Evolutionary conservation across 1,140 invertebrate species (phyloP), one percentile per base, ranked within the genome.

Genomic region (Gerris buenoi): DNA sequence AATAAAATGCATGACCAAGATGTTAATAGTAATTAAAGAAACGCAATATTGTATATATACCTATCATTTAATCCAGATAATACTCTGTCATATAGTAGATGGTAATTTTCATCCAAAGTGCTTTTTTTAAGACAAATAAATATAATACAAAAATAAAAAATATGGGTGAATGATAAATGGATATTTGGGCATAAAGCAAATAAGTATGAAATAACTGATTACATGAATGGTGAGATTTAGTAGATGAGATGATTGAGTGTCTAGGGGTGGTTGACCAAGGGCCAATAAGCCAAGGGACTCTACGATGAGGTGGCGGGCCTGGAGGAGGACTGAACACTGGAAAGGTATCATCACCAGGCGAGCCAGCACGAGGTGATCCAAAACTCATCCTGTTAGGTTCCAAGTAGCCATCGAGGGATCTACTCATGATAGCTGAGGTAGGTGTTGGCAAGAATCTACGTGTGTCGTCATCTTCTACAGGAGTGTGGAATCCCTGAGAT

Each of bases 241-340:
- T 83, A 46, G 87, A 88, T n/a, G 86, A 86, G 72, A 87, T 79
- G 71, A 86, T 81, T 25, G 85, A 88, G 64, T 84, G 81, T 27
- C 85, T 78, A 57, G 85, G 83, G 56, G 84, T 83, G 66, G 58
- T 46, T 10, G 33, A 10, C 58, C 58, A 60, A 5, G 58, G 58
- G 5, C 58, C 58, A 60, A 25, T 60, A 15, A 60, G 23, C 58
- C 58, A 60, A 13, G 58, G 58, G 68, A 66, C 67, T n/a, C 60
- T 57, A 14, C 29, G 10, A 1, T 14, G 33, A 26, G 70, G 69
- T 15, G 71, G 71, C 15, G 79, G 74, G 76, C 81, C 79, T 0
- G 88, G 88, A 1, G 88, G 87, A 1, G 90, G 89, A 0, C 89
- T 91, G 77, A 91, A 91, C 15, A 90, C 87, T 1, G 89, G 88